These are phyloP conservation scores for Willowsia nigromaculata DNA, from an alignment of 2,888 invertebrate species.

Conservation along the genomic window DNA sequence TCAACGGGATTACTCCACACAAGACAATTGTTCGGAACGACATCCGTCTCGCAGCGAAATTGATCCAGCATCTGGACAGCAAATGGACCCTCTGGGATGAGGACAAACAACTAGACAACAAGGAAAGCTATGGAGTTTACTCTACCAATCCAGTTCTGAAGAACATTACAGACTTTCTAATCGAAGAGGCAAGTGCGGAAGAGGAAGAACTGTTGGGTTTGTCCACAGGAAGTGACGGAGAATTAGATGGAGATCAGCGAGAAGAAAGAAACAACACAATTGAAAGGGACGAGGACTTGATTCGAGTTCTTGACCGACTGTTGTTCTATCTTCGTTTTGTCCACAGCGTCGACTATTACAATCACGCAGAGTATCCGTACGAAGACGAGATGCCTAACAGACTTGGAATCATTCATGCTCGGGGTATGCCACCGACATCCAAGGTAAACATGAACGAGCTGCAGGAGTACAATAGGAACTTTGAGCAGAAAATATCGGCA, in stretches of 20 bases:
- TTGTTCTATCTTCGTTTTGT: conserved; percentile 97
- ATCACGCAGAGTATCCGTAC: conserved; percentile 98
- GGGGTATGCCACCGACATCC: conserved; percentile 91
- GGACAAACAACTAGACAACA: conserved; percentile 80
- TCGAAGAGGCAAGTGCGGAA: conserved; percentile 98
- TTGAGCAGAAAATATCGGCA: conserved; percentile 94
- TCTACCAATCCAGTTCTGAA: conserved; percentile 92
- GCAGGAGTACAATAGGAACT: conserved; percentile 88
- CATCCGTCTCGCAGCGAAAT: conserved; percentile 94
- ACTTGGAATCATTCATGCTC: conserved; percentile 98
- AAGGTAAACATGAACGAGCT: conserved; percentile 87
- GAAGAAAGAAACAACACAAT: conserved; percentile 87
- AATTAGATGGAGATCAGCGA: conserved; percentile 80
- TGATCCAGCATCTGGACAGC: conserved; percentile 93
- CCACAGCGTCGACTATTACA: conserved; percentile 99
- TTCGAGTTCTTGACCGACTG: conserved; percentile 86
- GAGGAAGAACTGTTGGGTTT: conserved; percentile 94
- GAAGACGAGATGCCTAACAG: conserved; percentile 99
- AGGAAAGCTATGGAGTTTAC: conserved; percentile 79
- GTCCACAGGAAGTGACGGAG: conserved; percentile 81
- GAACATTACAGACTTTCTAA: conserved; percentile 98
- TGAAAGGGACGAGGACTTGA: conserved; percentile 80
- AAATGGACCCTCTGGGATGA: conserved; percentile 90
- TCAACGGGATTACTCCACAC: conserved; percentile 94
- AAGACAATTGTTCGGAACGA: conserved; percentile 94